Conservation (phyloP, 2,113 vertebrate genomes). For the Tympanuchus pallidicinctus region DNA sequence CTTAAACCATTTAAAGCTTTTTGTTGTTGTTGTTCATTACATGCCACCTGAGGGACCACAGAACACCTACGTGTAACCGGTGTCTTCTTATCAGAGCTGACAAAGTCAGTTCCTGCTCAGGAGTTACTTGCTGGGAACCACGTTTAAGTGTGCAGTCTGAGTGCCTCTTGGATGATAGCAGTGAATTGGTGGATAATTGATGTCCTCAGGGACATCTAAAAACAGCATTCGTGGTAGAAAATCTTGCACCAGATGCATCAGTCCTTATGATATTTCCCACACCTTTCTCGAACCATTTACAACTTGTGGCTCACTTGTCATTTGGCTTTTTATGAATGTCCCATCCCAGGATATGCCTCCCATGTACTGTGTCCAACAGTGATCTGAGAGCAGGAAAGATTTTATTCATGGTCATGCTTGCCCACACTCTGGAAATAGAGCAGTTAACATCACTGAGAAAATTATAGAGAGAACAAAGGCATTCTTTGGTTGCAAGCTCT, state of each 20-base stretch:
- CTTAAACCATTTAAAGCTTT: neutral
- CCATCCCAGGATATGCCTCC: neutral
- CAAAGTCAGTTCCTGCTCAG: neutral
- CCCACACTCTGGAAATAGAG: neutral
- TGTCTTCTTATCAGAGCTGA: neutral
- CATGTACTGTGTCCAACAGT: neutral
- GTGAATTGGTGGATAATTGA: neutral
- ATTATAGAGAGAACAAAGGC: neutral
- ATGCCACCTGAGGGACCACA: neutral
- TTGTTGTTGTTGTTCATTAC: neutral
- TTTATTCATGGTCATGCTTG: accelerated
- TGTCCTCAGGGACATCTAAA: neutral
- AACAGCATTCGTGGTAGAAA: neutral
- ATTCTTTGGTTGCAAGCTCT: neutral
- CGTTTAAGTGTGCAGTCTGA: neutral
- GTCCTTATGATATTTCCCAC: neutral
- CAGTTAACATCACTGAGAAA: neutral
- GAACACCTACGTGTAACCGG: neutral
- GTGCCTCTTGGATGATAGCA: neutral
- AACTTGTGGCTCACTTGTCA: neutral
- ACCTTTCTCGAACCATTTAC: neutral
- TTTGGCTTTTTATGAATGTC: neutral
- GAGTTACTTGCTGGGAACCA: neutral
- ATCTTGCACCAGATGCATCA: neutral
- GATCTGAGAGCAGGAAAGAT: neutral